A percentile compares a stretch with the other conserved stretches of the same genome.
These are phyloP conservation scores for Hofmannophila pseudospretella DNA, from an alignment of 2,888 invertebrate species.

Conservation along the genomic window DNA sequence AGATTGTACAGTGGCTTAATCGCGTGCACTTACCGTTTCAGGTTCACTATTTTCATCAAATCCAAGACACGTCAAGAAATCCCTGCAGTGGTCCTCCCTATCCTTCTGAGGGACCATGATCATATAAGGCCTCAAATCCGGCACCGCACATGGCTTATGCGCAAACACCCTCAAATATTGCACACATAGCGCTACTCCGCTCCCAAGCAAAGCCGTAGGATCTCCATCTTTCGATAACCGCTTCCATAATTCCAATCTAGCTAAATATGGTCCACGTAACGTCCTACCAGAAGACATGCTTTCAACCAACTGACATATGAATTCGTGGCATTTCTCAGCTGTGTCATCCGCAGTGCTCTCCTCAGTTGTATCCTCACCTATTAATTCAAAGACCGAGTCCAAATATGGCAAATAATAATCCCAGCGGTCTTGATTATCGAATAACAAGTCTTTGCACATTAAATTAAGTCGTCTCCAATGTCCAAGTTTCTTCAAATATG, in stretches of 20 bases:
- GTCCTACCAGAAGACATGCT: constrained; percentile 64
- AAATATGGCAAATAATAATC: constrained; percentile 86
- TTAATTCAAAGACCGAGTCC: constrained; percentile 82
- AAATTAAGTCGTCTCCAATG: constrained; percentile 86
- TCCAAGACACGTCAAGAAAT: constrained; percentile 80
- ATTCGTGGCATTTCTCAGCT: constrained; percentile 65
- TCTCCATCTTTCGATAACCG: constrained; percentile 76
- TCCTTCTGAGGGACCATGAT: constrained; percentile 81
- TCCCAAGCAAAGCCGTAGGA: constrained; percentile 76
- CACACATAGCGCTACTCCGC: constrained; percentile 82
- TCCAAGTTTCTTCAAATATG: constrained; percentile 83
- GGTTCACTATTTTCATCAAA: constrained; percentile 81
- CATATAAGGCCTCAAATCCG: constrained; percentile 88
- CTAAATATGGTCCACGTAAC: constrained; percentile 89
- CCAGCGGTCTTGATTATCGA: constrained; percentile 85
- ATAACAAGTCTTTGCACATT: constrained; percentile 84
- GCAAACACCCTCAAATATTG: constrained; percentile 91
- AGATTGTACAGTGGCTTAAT: too few species aligned
- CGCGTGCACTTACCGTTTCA: constrained; percentile 77
- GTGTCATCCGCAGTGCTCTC: constrained; percentile 53
- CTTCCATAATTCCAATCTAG: constrained; percentile 83
- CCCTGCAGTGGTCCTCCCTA: constrained; percentile 76
- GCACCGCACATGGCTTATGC: constrained; percentile 90
- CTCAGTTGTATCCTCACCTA: constrained; percentile 40
- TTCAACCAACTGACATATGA: constrained; percentile 70